phyloP scores from a whole-genome alignment of 2,113 vertebrate genomes.

The Centropus unirufus region DNA sequence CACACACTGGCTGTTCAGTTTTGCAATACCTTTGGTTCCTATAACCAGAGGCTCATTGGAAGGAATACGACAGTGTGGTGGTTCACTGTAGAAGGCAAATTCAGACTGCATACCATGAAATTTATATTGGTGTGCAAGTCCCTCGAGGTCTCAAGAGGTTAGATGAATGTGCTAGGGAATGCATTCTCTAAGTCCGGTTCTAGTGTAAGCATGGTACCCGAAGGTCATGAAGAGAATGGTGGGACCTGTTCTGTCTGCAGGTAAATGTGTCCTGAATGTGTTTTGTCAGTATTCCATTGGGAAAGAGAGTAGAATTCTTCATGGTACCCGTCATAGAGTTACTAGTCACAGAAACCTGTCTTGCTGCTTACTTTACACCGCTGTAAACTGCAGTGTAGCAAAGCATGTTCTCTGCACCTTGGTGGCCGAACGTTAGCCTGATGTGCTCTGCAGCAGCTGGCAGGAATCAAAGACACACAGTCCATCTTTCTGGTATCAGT shows the following conservation, averaged over 20 bases:
- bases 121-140: neutral
- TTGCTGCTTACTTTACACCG: neutral
- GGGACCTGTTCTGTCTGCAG: neutral
- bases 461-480: neutral
- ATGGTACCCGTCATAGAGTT: neutral
- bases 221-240: neutral
- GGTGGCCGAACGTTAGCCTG: neutral
- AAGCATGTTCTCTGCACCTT: neutral
- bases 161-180: neutral
- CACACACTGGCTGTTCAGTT: neutral
- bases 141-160: neutral
- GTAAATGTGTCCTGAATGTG: neutral
- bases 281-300: neutral
- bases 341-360: neutral
- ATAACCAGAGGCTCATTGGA: neutral
- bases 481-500: neutral
- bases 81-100: neutral
- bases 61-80: neutral
- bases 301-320: neutral
- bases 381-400: neutral
- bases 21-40: neutral
- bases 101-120: neutral
- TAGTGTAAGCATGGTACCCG: neutral
- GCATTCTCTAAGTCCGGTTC: neutral
- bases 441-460: neutral